Evolutionary conservation across 2,797 vertebrate genomes (phyloP), one percentile per base, ranked within the genome.

Genomic region (Apogon hyalosoma): DNA sequence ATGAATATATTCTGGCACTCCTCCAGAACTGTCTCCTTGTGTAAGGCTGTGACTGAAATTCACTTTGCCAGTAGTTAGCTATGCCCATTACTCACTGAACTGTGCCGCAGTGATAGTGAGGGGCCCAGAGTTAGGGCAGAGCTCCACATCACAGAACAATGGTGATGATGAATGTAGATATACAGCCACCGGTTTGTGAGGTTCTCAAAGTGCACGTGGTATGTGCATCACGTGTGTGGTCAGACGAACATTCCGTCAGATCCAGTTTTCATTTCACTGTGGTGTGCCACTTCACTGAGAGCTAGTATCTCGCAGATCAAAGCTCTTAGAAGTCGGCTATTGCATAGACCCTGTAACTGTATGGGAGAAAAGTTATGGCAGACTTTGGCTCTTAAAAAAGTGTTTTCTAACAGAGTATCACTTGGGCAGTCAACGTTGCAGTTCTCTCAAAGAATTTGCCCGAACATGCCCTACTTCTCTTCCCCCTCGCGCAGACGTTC

Each of bases 81-180:
- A 50, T 83, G 82, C 82, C 84, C 84, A 78, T 86, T 88, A 78
- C 80, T 90, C 88, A 79, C 61, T 67, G 80, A 83, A 70, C 90
- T 87, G 87, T 82, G 82, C 66, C 60, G 78, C 83, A 63, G 75
- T 64, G 79, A 86, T 84, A 77, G 82, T 43, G 54, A 80, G 80
- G 68, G 78, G 75, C 70, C 84, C 75, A 16, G 79, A 57, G 82
- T 73, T 24, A n/a, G 65, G 78, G 62, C 76, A 56, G 61, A 73
- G 78, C 79, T 13, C 51, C 74, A 59, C 78, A 83, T 76, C 66
- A 55, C 71, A 58, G 57, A 61, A 88, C 84, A 83, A 82, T 58
- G 47, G 51, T 3, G 41, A 46, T 73, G 71, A 85, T 79, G 72
- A 81, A 85, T 62, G 60, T 55, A 18, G 50, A 82, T 69, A 13